phyloP scores from a whole-genome alignment of 2,888 invertebrate genomes.

The Apodemia mormo region DNA sequence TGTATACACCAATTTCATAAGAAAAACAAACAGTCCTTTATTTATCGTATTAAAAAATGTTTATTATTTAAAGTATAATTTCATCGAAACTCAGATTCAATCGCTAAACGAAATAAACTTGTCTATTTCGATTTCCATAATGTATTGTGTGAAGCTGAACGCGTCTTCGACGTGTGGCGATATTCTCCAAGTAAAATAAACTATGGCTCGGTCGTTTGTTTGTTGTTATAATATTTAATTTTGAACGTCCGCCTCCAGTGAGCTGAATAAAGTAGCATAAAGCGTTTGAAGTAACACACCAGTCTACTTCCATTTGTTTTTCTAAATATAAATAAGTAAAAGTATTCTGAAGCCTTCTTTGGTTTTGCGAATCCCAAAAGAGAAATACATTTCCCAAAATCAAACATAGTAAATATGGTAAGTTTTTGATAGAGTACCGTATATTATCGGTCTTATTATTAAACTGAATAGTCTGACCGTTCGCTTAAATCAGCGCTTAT shows the following conservation, averaged over 20 bases:
- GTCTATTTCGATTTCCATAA: constrained; percentile 34
- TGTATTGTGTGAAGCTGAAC: constrained; percentile 39
- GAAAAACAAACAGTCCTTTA: not conserved
- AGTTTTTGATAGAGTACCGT: not conserved
- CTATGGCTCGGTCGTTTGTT: constrained; percentile 53
- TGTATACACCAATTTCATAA: constrained; percentile 1
- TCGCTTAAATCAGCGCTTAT: too few species aligned
- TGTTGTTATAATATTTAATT: constrained; percentile 72
- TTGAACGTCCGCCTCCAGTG: constrained; percentile 62
- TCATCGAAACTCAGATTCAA: constrained; percentile 41
- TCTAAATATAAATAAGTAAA: not conserved
- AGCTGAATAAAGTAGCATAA: constrained; percentile 35
- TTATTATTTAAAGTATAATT: constrained; percentile 23
- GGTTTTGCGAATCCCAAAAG: not conserved
- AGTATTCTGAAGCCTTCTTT: not conserved
- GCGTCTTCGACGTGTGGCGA: constrained; percentile 61
- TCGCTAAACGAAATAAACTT: constrained; percentile 41
- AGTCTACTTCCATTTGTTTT: not conserved
- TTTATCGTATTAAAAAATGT: constrained; percentile 13
- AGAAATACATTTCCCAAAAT: not conserved
- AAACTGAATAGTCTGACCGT: too few species aligned
- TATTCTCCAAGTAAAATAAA: constrained; percentile 61
- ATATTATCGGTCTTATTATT: not conserved
- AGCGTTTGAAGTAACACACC: constrained; percentile 54
- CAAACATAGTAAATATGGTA: not conserved